Conservation (phyloP, 1,140 invertebrate species). For the Atopsyche davidsoni region DNA sequence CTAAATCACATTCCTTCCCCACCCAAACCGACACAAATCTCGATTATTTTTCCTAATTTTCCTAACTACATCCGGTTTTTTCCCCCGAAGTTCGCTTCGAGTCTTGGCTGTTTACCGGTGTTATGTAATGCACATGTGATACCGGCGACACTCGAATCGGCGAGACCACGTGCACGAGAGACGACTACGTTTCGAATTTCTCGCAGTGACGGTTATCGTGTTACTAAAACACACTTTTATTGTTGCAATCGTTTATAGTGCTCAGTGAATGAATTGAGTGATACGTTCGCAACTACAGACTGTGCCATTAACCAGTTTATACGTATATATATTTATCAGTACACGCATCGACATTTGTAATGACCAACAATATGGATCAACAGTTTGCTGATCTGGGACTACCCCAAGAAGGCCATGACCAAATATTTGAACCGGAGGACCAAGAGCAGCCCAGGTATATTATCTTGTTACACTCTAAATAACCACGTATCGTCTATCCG, state of each 20-base stretch:
- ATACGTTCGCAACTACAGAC: too few species aligned
- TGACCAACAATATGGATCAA: slow-evolving; percentile 30
- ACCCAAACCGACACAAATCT: neutral
- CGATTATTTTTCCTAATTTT: neutral
- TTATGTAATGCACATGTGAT: neutral
- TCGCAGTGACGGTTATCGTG: too few species aligned
- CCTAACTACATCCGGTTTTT: neutral
- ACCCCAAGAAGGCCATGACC: slow-evolving; percentile 32
- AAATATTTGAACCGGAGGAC: slow-evolving; percentile 32
- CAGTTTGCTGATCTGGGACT: slow-evolving; percentile 30
- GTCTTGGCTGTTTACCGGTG: neutral
- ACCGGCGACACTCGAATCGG: neutral
- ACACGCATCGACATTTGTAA: slow-evolving; percentile 5
- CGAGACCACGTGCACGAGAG: neutral
- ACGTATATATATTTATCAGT: too few species aligned
- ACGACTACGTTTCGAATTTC: too few species aligned
- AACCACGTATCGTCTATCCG: too few species aligned
- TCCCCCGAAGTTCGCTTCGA: too few species aligned
- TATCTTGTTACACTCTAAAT: too few species aligned
- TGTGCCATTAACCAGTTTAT: too few species aligned
- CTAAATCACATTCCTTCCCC: slow-evolving; percentile 4
- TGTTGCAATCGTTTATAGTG: too few species aligned
- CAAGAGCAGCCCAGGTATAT: slow-evolving; percentile 20
- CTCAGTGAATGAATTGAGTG: too few species aligned
- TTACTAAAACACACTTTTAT: too few species aligned